Base-by-base conservation (phyloP, 2,113 vertebrate genomes). In the Halcyon senegalensis region DNA sequence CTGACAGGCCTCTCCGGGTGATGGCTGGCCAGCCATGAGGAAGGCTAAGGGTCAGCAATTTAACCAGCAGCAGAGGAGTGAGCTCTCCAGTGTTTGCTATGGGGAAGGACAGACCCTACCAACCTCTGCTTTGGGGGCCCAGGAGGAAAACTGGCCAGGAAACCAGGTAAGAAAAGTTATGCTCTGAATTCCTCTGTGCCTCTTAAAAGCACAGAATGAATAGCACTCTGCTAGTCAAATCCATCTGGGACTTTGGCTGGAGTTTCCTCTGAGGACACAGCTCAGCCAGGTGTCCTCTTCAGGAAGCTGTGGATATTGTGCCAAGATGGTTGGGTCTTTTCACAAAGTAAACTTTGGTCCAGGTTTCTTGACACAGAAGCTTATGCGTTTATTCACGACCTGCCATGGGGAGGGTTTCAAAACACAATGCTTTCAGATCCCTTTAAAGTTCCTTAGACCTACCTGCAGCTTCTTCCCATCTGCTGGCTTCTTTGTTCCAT, bases 401-500 rank as follows among this genome's bases (percentile, higher is more conserved):
- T 79, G 43, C 43, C 15, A 18, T 2, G 10, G 23, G 30, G 30
- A 87, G 13, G 16, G 44, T 16, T 37, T 84, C 20, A 67, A 84
- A 72, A 75, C 28, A 39, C 60, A 55, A 13, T 7, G 8, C 55
- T 33, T 84, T 46, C 16, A 70, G 70, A 17, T 16, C 35, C 33
- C 64, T 78, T 56, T 48, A 28, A 80, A 48, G 80, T 50, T 51
- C 7, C 23, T 75, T 73, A 59, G 69, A 91, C 98, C 97, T 98
- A 99, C 99, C 99, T 99, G 98, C 83, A 99, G 97, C 89, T 90
- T 98, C 97, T 97, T 98, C 89, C 96, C 98, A 90, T 98, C 98
- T 72, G 98, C 96, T 66, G 92, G 55, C 53, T 80, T 87, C 94
- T 78, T 87, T 44, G 62, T 63, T 91, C 95, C 97, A 28, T 98